Percentiles rank a stretch among this genome's conserved stretches.
Evolutionary conservation across 2,797 vertebrate species (phyloP).

Genomic region (Dipus sagitta): DNA sequence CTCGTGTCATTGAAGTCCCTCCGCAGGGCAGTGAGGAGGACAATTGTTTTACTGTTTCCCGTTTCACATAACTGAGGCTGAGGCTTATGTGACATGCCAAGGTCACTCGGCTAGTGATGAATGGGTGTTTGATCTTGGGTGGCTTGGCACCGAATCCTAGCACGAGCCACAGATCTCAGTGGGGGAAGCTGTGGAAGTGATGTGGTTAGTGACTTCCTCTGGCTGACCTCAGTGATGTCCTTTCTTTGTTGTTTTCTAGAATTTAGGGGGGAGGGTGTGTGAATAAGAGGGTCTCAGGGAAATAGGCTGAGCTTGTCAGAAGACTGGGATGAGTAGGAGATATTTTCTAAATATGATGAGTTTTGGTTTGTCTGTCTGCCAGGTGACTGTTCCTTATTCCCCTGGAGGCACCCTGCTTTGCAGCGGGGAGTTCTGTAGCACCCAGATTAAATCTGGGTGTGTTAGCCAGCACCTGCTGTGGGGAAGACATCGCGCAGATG

Average conservation of each 20-base stretch:
- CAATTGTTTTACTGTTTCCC: background rate
- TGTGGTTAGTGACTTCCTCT: background rate
- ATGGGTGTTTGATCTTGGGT: constrained; percentile 21
- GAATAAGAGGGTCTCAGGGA: background rate
- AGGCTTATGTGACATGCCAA: background rate
- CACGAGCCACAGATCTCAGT: background rate
- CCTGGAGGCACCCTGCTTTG: background rate
- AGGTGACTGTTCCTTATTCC: background rate
- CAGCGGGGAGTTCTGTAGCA: background rate
- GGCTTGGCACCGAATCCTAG: background rate
- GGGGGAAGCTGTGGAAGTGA: background rate
- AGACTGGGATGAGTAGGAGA: background rate
- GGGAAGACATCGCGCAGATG: background rate
- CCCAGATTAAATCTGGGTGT: background rate
- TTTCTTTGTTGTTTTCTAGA: constrained; percentile 23
- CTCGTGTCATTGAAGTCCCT: background rate
- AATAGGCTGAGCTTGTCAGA: background rate
- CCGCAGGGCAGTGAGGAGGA: background rate
- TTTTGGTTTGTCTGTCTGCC: background rate
- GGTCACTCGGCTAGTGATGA: constrained; percentile 9
- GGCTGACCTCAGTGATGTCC: background rate
- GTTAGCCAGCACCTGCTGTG: background rate
- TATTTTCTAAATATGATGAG: background rate
- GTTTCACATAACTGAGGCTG: background rate
- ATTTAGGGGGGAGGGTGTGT: background rate